Percentiles rank a stretch among this genome's conserved stretches.
Evolutionary conservation across 2,797 vertebrate species (phyloP).

Genomic region (Molossus molossus): DNA sequence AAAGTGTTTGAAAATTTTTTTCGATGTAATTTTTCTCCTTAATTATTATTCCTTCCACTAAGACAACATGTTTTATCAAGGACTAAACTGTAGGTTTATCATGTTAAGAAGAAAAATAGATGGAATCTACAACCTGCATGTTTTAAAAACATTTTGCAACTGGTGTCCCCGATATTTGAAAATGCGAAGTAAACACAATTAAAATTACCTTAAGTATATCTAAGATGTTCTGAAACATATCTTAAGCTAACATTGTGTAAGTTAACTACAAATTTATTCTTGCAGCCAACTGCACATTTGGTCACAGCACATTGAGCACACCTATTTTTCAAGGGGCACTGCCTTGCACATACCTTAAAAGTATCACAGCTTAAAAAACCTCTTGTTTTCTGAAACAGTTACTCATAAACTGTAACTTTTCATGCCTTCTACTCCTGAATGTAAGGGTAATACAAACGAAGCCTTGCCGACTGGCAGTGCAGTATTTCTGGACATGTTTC

Average conservation of each 20-base stretch:
- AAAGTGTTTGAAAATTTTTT: slow-evolving; percentile 44
- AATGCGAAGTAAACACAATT: slow-evolving; percentile 28
- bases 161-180: slow-evolving; percentile 11
- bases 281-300: background rate
- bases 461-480: background rate
- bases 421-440: slow-evolving; percentile 25
- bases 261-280: background rate
- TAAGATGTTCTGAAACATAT: background rate
- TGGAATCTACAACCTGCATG: background rate
- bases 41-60: background rate
- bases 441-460: background rate
- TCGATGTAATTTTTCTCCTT: background rate
- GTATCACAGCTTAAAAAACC: background rate
- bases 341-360: slow-evolving; percentile 52
- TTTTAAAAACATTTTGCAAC: background rate
- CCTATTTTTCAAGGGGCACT: slow-evolving; percentile 38
- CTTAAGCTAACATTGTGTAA: background rate
- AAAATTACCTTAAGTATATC: background rate
- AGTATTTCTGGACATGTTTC: background rate
- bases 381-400: slow-evolving; percentile 46
- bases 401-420: slow-evolving; percentile 56
- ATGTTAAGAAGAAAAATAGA: slow-evolving; percentile 41
- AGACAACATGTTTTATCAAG: slow-evolving; percentile 43
- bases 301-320: slow-evolving; percentile 33
- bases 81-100: slow-evolving; percentile 16